These are phyloP conservation scores for Amiota minor DNA, from an alignment of 2,888 invertebrate genomes.

Conservation along the genomic window DNA sequence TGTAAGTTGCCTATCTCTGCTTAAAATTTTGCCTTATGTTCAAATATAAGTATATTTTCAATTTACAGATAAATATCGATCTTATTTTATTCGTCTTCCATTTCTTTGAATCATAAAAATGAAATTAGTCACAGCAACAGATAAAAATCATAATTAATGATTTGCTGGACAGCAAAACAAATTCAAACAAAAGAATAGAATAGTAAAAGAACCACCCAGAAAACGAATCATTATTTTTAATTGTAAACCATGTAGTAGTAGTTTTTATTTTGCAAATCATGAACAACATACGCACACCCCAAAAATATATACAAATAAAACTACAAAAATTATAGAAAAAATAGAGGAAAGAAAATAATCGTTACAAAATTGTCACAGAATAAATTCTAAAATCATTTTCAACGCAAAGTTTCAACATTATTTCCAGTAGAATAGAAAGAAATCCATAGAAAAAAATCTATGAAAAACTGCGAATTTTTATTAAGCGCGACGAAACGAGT, in stretches of 20 bases:
- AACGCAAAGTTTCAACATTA: slow-evolving; percentile 1
- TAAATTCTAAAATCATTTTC: slow-evolving; percentile 17
- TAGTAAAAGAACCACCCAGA: slow-evolving; percentile 14
- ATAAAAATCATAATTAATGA: slow-evolving; percentile 65
- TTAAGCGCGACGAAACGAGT: slow-evolving; percentile 55
- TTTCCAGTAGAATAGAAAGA: slow-evolving; percentile 41
- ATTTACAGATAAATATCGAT: too few relatives aligned
- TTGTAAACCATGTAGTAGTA: background rate
- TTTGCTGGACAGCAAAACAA: slow-evolving; percentile 32
- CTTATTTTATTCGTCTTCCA: too few relatives aligned
- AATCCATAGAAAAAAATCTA: slow-evolving; percentile 57
- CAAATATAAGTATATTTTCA: too few relatives aligned
- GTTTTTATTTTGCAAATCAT: slow-evolving; percentile 22
- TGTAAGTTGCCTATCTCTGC: too few relatives aligned
- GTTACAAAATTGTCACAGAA: slow-evolving; percentile 49
- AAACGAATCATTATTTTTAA: background rate
- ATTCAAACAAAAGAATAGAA: slow-evolving; percentile 22
- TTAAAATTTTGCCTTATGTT: too few relatives aligned
- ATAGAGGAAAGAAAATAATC: slow-evolving; percentile 38
- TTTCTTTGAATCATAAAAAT: slow-evolving; percentile 60
- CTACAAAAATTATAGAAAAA: background rate
- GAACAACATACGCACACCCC: slow-evolving; percentile 34
- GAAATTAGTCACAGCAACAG: slow-evolving; percentile 66
- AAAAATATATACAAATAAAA: slow-evolving; percentile 16
- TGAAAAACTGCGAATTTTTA: slow-evolving; percentile 47